A percentile compares a stretch with the other conserved stretches of the same genome.
These are phyloP conservation scores for Actenoides hombroni DNA, from an alignment of 2,113 vertebrate genomes.

Conservation along the genomic window DNA sequence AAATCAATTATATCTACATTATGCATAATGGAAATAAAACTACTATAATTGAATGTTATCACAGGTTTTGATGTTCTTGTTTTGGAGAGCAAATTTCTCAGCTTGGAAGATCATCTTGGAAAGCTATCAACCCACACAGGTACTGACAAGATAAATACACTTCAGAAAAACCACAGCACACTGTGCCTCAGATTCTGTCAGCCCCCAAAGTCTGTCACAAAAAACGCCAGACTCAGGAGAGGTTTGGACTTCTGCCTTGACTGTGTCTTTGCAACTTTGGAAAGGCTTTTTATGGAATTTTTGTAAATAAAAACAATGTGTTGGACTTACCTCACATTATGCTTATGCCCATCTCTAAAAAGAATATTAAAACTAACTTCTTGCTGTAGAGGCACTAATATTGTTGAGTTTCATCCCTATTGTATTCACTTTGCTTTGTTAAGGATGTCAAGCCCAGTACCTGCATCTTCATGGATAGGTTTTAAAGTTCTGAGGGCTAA, in stretches of 20 bases:
- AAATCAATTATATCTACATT: slow-evolving; percentile 1
- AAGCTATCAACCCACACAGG: background rate
- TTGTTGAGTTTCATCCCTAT: background rate
- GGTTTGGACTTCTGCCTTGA: background rate
- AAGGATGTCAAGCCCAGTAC: background rate
- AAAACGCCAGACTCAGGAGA: background rate
- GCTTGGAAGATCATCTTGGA: background rate
- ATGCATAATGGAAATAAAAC: background rate
- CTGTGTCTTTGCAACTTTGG: background rate
- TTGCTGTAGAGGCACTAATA: background rate
- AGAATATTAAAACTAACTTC: background rate
- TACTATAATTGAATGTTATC: background rate
- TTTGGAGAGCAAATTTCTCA: background rate
- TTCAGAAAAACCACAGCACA: background rate
- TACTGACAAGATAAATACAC: background rate
- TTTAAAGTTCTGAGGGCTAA: background rate
- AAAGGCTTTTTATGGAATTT: background rate
- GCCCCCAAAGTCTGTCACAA: background rate
- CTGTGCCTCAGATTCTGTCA: background rate
- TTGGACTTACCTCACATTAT: background rate
- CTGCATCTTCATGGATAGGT: background rate
- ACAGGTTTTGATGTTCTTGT: background rate
- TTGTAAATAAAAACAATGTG: background rate
- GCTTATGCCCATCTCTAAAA: background rate
- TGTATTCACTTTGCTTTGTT: background rate